A percentile compares a stretch with the other conserved stretches of the same genome.
phyloP scores from a whole-genome alignment of 1,140 invertebrate genomes.

The Aleiodes sp. region DNA sequence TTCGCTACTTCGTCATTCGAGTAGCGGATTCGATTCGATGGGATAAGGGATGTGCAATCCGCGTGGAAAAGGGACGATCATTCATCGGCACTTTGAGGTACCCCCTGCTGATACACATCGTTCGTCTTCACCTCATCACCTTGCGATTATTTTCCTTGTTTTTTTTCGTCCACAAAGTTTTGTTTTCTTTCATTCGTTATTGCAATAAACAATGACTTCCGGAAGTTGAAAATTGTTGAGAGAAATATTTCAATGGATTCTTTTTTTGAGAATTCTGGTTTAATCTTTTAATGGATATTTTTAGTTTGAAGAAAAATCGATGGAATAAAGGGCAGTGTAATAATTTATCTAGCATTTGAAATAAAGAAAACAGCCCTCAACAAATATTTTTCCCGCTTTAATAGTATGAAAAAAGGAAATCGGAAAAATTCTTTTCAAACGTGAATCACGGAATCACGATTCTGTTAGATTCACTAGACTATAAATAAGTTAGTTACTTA shows the following conservation, averaged over 20 bases:
- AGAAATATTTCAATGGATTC: too few relatives aligned
- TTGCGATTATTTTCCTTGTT: constrained; percentile 16
- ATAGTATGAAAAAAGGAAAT: background rate
- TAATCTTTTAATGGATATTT: too few relatives aligned
- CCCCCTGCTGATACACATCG: constrained; percentile 11
- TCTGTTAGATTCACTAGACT: constrained; percentile 19
- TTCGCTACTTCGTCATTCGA: background rate
- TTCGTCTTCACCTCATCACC: constrained; percentile 26
- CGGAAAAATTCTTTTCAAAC: background rate
- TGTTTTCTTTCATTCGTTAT: too few relatives aligned
- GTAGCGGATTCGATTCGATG: background rate
- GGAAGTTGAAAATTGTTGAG: too few relatives aligned
- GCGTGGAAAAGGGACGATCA: constrained; percentile 20
- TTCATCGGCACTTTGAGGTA: constrained; percentile 6
- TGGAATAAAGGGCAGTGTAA: background rate
- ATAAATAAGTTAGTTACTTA: constrained; percentile 28
- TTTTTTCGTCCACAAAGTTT: too few relatives aligned
- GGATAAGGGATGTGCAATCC: background rate
- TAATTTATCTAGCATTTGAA: constrained; percentile 19
- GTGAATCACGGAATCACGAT: constrained; percentile 36
- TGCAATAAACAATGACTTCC: too few relatives aligned
- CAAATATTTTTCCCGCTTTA: background rate
- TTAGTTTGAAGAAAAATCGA: background rate
- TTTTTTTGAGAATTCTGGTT: too few relatives aligned
- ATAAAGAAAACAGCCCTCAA: background rate